phyloP scores from a whole-genome alignment of 2,888 invertebrate species.

The Allolobophora icterica region DNA sequence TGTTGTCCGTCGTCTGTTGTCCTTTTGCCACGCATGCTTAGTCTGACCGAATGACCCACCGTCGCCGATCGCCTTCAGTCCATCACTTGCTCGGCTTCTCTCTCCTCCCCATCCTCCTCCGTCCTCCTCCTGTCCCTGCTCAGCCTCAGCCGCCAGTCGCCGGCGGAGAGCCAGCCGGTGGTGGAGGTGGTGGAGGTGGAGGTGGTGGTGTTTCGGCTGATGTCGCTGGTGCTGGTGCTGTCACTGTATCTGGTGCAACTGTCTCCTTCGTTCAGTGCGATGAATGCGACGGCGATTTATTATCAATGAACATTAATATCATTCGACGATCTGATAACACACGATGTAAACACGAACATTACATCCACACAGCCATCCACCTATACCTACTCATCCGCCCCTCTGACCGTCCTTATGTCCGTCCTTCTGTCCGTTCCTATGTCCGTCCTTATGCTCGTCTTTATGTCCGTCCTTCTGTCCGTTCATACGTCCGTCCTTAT shows the following conservation, averaged over 20 bases:
- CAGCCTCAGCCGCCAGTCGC: not conserved
- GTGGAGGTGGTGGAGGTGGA: no score
- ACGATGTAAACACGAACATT: slow-evolving; percentile 18
- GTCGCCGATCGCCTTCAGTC: not conserved
- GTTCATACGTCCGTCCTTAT: no score
- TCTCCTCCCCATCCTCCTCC: not conserved
- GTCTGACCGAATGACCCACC: slow-evolving; percentile 1
- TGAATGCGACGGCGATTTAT: slow-evolving; percentile 20
- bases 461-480: no score
- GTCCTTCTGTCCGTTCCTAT: no score
- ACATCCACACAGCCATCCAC: not conserved
- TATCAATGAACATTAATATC: slow-evolving; percentile 24
- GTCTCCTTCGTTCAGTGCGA: not conserved
- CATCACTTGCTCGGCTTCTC: not conserved
- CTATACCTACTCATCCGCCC: not conserved
- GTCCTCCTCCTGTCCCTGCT: not conserved
- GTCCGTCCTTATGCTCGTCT: no score
- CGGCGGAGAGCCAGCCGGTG: not conserved
- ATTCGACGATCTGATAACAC: not conserved
- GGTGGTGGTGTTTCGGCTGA: no score
- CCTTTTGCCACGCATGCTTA: not conserved
- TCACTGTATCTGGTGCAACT: not conserved
- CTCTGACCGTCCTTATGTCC: not conserved
- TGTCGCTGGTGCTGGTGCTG: not conserved
- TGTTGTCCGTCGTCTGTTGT: slow-evolving; percentile 1